Conservation (phyloP, 1,140 invertebrate genomes). For the Tenebrio molitor region DNA sequence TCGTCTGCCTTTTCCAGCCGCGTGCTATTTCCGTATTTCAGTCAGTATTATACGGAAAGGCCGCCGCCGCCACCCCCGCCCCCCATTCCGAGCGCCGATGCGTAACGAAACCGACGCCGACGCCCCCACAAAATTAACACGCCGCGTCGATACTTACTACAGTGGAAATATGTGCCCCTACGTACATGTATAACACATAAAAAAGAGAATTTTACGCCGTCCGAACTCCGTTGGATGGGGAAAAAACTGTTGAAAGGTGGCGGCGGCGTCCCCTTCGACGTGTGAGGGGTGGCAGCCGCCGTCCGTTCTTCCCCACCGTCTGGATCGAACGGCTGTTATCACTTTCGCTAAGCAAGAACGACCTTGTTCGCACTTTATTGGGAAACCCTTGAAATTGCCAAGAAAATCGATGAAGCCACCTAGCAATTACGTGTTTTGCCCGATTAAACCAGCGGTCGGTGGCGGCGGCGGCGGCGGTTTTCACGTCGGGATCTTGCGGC, state of each 20-base stretch:
- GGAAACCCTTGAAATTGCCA: constrained; percentile 41
- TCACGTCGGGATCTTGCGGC: constrained; percentile 10
- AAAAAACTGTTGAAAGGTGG: background rate
- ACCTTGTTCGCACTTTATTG: constrained; percentile 42
- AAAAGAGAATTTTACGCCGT: background rate
- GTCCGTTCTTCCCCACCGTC: too few relatives aligned
- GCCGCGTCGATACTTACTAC: constrained; percentile 24
- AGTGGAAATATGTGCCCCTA: background rate
- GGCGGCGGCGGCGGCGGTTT: constrained; percentile 1
- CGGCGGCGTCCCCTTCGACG: background rate
- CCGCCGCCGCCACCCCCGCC: background rate
- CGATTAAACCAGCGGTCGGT: constrained; percentile 10
- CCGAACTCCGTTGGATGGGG: background rate
- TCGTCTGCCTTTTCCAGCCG: constrained; percentile 29
- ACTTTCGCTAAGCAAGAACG: constrained; percentile 31
- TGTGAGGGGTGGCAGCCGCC: too few relatives aligned
- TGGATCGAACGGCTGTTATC: constrained; percentile 1
- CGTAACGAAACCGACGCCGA: constrained; percentile 36
- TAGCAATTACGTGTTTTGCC: constrained; percentile 35
- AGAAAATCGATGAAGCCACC: constrained; percentile 42
- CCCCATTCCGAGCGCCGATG: constrained; percentile 6
- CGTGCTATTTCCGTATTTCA: constrained; percentile 35
- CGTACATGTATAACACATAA: background rate
- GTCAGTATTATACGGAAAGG: constrained; percentile 21
- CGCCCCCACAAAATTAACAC: constrained; percentile 30